A percentile compares a stretch with the other conserved stretches of the same genome.
These are phyloP conservation scores for Hirudo medicinalis DNA, from an alignment of 1,140 invertebrate genomes.

Conservation along the genomic window DNA sequence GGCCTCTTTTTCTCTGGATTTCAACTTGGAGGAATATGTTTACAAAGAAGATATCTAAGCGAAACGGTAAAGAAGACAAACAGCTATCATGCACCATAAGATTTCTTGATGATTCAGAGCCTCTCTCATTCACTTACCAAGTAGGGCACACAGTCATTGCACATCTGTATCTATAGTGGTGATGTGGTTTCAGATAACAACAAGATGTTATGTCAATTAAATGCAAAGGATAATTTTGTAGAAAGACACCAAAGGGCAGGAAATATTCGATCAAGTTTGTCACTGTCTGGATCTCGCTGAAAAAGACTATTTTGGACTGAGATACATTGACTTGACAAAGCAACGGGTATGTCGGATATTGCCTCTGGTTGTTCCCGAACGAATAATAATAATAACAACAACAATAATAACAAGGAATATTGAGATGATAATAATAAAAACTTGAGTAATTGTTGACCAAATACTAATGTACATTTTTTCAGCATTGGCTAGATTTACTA, in stretches of 20 bases:
- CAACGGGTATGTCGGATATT: conserved; percentile 56
- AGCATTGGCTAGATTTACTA: conserved; percentile 90
- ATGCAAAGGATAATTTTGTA: conserved; percentile 43
- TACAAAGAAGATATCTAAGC: too few relatives aligned
- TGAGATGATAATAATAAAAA: neutral
- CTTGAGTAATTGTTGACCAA: neutral
- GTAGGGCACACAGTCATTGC: neutral
- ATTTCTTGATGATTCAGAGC: conserved; percentile 22
- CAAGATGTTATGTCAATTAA: neutral
- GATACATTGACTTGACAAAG: conserved; percentile 79
- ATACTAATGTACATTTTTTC: conserved; percentile 36
- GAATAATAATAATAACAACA: too few relatives aligned
- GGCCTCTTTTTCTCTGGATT: too few relatives aligned
- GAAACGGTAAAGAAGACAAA: conserved; percentile 13
- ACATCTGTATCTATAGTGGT: neutral
- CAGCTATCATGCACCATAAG: conserved; percentile 18
- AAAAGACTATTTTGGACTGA: conserved; percentile 90
- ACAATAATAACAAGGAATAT: neutral
- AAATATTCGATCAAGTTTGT: conserved; percentile 81
- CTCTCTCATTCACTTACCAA: conserved; percentile 15
- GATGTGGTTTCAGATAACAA: neutral
- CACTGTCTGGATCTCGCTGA: conserved; percentile 81
- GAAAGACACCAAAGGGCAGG: conserved; percentile 83
- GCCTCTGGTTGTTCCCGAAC: neutral
- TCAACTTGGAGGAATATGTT: too few relatives aligned